Evolutionary conservation across 2,888 invertebrate genomes (phyloP).

Genomic region (Abrostola tripartita): DNA sequence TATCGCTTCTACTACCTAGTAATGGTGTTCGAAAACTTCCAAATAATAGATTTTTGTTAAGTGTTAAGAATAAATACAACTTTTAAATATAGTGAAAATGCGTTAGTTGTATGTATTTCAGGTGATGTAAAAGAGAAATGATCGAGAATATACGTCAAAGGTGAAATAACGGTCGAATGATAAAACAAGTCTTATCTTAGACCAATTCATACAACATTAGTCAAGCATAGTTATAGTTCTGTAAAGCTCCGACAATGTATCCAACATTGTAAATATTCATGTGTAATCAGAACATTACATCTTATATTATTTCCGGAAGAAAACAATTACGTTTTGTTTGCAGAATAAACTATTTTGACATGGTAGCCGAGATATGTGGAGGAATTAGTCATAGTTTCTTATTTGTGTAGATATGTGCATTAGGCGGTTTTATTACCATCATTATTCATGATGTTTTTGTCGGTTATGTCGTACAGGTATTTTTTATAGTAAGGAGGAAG

Average conservation of each 20-base stretch:
- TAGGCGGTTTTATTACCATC: too few species aligned
- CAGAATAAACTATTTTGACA: slow-evolving; percentile 1
- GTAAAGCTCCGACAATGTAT: slow-evolving; percentile 3
- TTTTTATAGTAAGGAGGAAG: too few species aligned
- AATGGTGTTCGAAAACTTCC: too few species aligned
- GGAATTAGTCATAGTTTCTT: background rate
- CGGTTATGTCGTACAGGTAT: too few species aligned
- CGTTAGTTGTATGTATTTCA: background rate
- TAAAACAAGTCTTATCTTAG: slow-evolving; percentile 36
- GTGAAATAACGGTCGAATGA: slow-evolving; percentile 26
- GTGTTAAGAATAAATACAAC: too few species aligned
- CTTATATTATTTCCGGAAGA: slow-evolving; percentile 8
- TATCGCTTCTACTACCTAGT: too few species aligned
- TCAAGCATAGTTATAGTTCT: slow-evolving; percentile 12
- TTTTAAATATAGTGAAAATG: too few species aligned
- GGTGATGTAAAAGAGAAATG: slow-evolving; percentile 1
- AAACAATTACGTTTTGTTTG: slow-evolving; percentile 12
- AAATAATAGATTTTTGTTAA: too few species aligned
- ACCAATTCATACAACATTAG: slow-evolving; percentile 14
- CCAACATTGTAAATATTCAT: slow-evolving; percentile 9
- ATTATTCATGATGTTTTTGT: too few species aligned
- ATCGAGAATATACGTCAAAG: slow-evolving; percentile 16
- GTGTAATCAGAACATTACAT: slow-evolving; percentile 21
- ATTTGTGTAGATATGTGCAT: too few species aligned
- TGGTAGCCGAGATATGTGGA: background rate